phyloP scores from a whole-genome alignment of 1,140 invertebrate species.

The Glossosoma conforme region DNA sequence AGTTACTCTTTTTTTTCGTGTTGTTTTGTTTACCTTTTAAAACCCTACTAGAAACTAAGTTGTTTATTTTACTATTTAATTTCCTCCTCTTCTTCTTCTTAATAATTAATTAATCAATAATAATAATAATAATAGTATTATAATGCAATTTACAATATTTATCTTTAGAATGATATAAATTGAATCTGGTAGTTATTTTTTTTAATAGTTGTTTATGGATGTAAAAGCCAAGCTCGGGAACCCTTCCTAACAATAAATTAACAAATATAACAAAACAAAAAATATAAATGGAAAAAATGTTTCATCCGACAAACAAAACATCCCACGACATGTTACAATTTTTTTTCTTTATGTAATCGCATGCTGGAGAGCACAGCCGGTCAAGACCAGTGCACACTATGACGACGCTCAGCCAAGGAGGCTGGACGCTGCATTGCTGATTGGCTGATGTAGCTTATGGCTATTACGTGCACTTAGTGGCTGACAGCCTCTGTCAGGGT shows the following conservation, averaged over 20 bases:
- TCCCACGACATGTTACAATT: neutral
- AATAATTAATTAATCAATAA: conserved; percentile 19
- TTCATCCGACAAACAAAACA: neutral
- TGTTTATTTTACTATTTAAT: conserved; percentile 30
- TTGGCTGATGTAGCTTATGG: too few relatives aligned
- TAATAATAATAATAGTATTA: conserved; percentile 2
- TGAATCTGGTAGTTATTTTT: conserved; percentile 27
- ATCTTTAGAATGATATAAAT: conserved; percentile 29
- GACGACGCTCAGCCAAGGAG: too few relatives aligned
- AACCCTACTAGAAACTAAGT: conserved; percentile 30
- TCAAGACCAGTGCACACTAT: too few relatives aligned
- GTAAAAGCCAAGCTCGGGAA: conserved; percentile 24
- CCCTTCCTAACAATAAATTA: conserved; percentile 9
- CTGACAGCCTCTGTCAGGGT: neutral
- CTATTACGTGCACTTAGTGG: neutral
- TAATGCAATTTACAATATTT: conserved; percentile 30
- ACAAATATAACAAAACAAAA: conserved; percentile 3
- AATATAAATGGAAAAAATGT: neutral
- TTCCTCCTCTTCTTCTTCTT: conserved; percentile 26
- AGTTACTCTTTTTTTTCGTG: conserved; percentile 11
- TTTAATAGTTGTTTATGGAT: conserved; percentile 7
- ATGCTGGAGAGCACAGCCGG: too few relatives aligned
- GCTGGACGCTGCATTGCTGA: too few relatives aligned
- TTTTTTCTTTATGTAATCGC: neutral
- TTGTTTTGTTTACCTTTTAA: conserved; percentile 23